Evolutionary conservation across 2,113 vertebrate genomes (phyloP).

Genomic region (Bubalus kerabau): DNA sequence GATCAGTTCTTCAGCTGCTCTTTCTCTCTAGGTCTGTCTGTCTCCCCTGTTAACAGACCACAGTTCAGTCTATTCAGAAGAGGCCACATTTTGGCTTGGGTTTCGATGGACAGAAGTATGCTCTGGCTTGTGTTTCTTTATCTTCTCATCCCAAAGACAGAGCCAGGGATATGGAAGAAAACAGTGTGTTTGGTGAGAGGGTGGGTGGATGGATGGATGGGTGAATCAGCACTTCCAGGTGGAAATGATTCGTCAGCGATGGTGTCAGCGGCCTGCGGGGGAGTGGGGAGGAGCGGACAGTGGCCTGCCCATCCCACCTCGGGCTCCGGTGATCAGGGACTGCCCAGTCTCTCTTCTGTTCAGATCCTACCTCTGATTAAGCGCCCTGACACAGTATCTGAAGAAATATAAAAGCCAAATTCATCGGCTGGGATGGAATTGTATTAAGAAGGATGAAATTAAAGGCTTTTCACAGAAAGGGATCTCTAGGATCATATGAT

Average conservation of each 20-base stretch:
- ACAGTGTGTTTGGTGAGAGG: background rate
- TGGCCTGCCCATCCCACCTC: background rate
- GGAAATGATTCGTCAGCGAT: background rate
- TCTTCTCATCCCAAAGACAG: background rate
- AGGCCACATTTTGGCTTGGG: background rate
- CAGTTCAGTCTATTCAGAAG: background rate
- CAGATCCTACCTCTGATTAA: constrained; percentile 69
- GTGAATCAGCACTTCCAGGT: constrained; percentile 19
- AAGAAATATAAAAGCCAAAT: constrained; percentile 56
- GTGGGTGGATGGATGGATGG: background rate
- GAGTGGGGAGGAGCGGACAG: background rate
- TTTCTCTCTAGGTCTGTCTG: background rate
- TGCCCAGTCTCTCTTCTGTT: background rate
- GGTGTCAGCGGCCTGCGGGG: fast-evolving
- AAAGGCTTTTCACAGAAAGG: constrained; percentile 80
- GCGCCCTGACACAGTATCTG: constrained; percentile 65
- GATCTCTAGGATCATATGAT: constrained; percentile 81
- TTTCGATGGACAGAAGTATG: constrained; percentile 7
- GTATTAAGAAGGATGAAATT: constrained; percentile 78
- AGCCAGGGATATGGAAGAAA: background rate
- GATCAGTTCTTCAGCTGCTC: background rate
- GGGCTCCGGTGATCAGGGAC: background rate
- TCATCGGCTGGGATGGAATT: constrained; percentile 76
- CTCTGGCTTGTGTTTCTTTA: background rate
- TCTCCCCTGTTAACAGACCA: background rate